These are phyloP conservation scores for Brachyptera risi DNA, from an alignment of 2,888 invertebrate genomes.

Conservation along the genomic window DNA sequence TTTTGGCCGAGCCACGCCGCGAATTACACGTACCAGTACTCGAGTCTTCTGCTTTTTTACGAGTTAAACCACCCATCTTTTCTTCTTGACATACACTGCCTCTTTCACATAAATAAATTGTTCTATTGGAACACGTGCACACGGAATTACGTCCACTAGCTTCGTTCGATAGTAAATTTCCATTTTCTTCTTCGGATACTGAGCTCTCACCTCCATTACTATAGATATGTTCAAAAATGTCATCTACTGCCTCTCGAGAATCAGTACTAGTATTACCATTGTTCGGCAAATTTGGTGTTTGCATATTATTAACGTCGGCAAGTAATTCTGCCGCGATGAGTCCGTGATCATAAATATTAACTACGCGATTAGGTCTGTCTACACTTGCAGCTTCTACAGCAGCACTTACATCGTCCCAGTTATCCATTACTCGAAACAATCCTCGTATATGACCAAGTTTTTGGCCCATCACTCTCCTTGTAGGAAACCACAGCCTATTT, in stretches of 20 bases:
- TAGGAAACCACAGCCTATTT: neutral
- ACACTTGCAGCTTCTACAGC: conserved; percentile 18
- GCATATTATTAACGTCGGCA: neutral
- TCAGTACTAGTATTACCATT: conserved; percentile 31
- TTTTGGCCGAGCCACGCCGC: conserved; percentile 21
- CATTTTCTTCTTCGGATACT: conserved; percentile 29
- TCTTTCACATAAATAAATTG: neutral
- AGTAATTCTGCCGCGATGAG: no score
- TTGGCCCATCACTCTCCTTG: conserved; percentile 37
- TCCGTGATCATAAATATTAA: neutral
- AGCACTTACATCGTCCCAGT: conserved; percentile 32
- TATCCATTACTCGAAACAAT: conserved; percentile 37
- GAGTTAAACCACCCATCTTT: neutral
- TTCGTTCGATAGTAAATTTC: conserved; percentile 22
- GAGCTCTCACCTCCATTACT: conserved; percentile 31
- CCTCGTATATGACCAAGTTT: conserved; percentile 38
- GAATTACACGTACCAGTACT: neutral
- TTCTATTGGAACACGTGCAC: conserved; percentile 22
- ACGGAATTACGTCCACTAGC: no score
- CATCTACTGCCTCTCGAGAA: conserved; percentile 31
- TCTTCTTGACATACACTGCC: neutral
- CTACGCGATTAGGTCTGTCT: neutral
- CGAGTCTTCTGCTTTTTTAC: conserved; percentile 22
- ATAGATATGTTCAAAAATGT: conserved; percentile 37
- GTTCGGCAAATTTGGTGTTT: neutral